Base-by-base conservation (phyloP, 2,113 vertebrate genomes). In the Hydrolagus affinis region DNA sequence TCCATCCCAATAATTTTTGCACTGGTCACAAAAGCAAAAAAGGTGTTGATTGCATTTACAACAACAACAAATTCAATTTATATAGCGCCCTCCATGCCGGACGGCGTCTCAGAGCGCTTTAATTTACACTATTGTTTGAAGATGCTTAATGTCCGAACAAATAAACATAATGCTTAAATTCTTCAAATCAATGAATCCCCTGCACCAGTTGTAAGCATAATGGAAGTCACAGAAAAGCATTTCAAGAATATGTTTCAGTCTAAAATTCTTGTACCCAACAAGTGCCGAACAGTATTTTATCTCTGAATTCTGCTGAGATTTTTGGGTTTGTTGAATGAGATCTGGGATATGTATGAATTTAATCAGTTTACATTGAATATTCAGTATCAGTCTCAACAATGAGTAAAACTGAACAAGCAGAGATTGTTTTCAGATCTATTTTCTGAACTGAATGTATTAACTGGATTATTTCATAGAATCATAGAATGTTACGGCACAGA, bases 1-100 rank as follows among this genome's bases (percentile, higher is more conserved):
- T 64, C 23, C 78, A 83, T 44, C 62, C 15, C 77, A 80, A 83
- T 66, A 83, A 83, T 83, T 66, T 83, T 15, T 68, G 32, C 8
- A 83, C 30, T 25, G 78, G 28, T n/a, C 25, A 66, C 78, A 66
- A 32, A 83, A 19, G 66, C 62, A 30, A 28, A 83, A 8, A 83
- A 60, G 62, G n/a, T n/a, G n/a, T n/a, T n/a, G n/a, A n/a, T n/a
- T n/a, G n/a, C n/a, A n/a, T n/a, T n/a, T n/a, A n/a, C n/a, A n/a
- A n/a, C n/a, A n/a, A n/a, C n/a, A n/a, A n/a, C n/a, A n/a, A n/a
- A n/a, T n/a, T n/a, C n/a, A n/a, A n/a, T n/a, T n/a, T n/a, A n/a
- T n/a, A n/a, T n/a, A n/a, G n/a, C n/a, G n/a, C n/a, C n/a, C n/a
- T n/a, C n/a, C n/a, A n/a, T n/a, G n/a, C n/a, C n/a, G 23, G 70